Conservation (phyloP, 2,797 vertebrate species). For the Chiloscyllium punctatum region DNA sequence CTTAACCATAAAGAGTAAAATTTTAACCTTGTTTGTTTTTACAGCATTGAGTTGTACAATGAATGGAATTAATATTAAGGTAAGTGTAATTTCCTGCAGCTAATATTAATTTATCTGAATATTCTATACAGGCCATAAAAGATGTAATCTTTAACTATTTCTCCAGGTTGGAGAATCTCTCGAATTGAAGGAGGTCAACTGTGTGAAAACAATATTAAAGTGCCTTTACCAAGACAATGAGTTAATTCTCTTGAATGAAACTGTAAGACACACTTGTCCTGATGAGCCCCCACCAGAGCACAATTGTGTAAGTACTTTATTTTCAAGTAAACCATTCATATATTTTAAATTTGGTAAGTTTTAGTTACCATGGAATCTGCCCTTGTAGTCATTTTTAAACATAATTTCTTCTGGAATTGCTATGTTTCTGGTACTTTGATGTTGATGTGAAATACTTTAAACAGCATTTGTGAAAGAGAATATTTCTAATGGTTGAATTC, state of each 20-base stretch:
- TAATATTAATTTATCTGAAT: conserved; percentile 18
- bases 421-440: not conserved
- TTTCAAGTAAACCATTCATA: not conserved
- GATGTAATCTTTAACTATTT: not conserved
- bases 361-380: not conserved
- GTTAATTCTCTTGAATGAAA: not conserved
- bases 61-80: not conserved
- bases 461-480: not conserved
- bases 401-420: not conserved
- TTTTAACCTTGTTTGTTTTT: not conserved
- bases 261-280: not conserved
- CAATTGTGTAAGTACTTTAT: conserved; percentile 6
- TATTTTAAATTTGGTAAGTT: not conserved
- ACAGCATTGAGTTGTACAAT: not conserved
- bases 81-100: not conserved
- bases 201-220: not conserved
- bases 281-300: not conserved
- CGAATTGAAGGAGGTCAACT: not conserved
- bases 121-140: not conserved
- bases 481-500: not conserved
- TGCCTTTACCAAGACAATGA: conserved; percentile 15
- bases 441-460: not conserved
- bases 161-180: not conserved
- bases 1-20: not conserved
- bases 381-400: not conserved